Evolutionary conservation across 2,888 invertebrate species (phyloP), one percentile per base, ranked within the genome.

Genomic region (Actias luna): DNA sequence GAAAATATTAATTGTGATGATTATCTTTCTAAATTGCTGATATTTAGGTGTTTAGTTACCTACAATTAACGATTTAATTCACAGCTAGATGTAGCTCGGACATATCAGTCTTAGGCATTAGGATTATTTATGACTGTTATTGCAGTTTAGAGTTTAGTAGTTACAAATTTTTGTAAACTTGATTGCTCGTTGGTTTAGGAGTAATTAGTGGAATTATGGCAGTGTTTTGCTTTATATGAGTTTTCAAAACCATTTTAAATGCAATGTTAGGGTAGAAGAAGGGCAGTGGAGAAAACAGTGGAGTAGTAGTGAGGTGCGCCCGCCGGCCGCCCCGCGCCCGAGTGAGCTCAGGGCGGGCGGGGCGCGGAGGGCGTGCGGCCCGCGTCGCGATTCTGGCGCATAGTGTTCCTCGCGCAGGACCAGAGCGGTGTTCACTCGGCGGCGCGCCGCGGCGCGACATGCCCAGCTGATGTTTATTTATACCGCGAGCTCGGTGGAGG

Each of bases 391-490:
- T 78, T 78, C 83, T 79, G 83, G 79, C 87, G 93, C 92, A 91
- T 92, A 93, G 93, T 92, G 92, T 87, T 87, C 87, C 88, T 87
- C 93, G 94, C 84, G 94, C 94, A 87, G 94, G 93, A 89, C 94
- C 94, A 84, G 94, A 94, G 93, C 94, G 95, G 86, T 94, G 94
- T 84, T 95, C 95, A 89, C 89, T 89, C 92, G 90, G 91, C 83
- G 94, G 93, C 82, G 94, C 93, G 84, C 94, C 88, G 93, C 93
- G 91, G 91, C 91, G 93, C 93, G 92, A 94, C 93, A 93, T 94
- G 94, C 93, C 93, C 93, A 93, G 93, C 94, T 93, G 93, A 94
- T 94, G 93, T 93, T 93, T 93, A 94, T 93, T 93, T 93, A 93
- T 93, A 93, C 92, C 91, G 90, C 92, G 92, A 92, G 92, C 92